phyloP scores from a whole-genome alignment of 2,888 invertebrate species.

The Tryphoninae sp. region DNA sequence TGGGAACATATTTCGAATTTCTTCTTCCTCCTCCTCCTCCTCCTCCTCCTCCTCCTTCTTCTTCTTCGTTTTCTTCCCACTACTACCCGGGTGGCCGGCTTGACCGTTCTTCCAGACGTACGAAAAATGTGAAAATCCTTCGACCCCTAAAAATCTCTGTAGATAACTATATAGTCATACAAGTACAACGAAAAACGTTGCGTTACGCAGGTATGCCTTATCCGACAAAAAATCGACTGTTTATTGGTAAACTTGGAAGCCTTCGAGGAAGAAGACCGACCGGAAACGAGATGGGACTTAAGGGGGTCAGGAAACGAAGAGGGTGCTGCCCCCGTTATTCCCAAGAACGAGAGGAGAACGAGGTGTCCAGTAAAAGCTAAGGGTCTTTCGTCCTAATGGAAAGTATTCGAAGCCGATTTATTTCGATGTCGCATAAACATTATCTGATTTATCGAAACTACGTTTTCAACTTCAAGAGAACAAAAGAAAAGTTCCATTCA shows the following conservation, averaged over 20 bases:
- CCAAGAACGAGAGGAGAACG: background rate
- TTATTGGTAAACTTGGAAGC: conserved; percentile 61
- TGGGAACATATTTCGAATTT: conserved; percentile 56
- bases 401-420: no score
- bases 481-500: no score
- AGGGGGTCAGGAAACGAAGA: background rate
- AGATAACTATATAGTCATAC: background rate
- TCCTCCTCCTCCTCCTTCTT: conserved; percentile 22
- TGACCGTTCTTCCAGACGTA: conserved; percentile 25
- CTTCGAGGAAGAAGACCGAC: background rate
- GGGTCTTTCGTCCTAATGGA: no score
- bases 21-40: conserved; percentile 11
- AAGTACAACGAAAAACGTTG: conserved; percentile 6
- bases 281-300: conserved; percentile 14
- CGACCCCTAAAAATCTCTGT: background rate
- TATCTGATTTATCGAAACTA: no score
- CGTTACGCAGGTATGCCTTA: conserved; percentile 65
- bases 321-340: background rate
- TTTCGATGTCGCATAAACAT: no score
- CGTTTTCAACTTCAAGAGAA: no score
- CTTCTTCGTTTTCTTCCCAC: conserved; percentile 30
- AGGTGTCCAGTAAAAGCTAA: no score
- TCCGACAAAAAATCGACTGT: conserved; percentile 65
- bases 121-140: conserved; percentile 39
- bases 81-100: conserved; percentile 27